phyloP scores from a whole-genome alignment of 2,113 vertebrate genomes.

The Eulemur macaco region DNA sequence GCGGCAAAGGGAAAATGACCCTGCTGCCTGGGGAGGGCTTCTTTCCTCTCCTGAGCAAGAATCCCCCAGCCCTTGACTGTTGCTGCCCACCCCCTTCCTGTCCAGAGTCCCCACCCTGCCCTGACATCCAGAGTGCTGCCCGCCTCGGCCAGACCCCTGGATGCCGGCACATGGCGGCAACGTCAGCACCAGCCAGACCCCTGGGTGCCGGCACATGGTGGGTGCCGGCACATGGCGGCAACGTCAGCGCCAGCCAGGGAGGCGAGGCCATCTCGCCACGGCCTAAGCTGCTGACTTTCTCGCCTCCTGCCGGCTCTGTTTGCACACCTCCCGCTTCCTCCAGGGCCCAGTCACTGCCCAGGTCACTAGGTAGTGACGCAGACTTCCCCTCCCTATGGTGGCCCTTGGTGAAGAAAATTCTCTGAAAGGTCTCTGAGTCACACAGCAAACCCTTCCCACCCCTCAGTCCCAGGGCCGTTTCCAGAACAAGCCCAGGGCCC shows the following conservation, averaged over 20 bases:
- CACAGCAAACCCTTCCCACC: neutral
- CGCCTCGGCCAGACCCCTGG: neutral
- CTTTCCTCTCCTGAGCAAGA: neutral
- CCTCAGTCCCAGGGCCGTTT: neutral
- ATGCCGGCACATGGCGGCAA: neutral
- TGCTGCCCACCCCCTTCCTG: neutral
- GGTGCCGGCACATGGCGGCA: neutral
- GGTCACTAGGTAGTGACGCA: neutral
- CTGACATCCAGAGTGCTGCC: neutral
- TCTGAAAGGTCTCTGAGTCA: neutral
- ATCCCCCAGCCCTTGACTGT: neutral
- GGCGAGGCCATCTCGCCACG: slow-evolving; percentile 23
- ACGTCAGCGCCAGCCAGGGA: neutral
- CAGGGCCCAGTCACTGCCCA: neutral
- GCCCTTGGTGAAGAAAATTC: neutral
- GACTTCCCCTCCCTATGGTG: neutral
- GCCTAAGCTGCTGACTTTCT: neutral
- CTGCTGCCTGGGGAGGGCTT: neutral
- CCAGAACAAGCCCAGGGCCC: neutral
- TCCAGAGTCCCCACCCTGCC: neutral
- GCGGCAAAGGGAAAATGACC: neutral
- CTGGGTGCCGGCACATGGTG: neutral
- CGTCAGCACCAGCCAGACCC: neutral
- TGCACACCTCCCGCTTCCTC: slow-evolving; percentile 11
- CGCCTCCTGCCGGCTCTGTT: slow-evolving; percentile 70